phyloP scores from a whole-genome alignment of 2,113 vertebrate species.

The Tachysurus fulvidraco region DNA sequence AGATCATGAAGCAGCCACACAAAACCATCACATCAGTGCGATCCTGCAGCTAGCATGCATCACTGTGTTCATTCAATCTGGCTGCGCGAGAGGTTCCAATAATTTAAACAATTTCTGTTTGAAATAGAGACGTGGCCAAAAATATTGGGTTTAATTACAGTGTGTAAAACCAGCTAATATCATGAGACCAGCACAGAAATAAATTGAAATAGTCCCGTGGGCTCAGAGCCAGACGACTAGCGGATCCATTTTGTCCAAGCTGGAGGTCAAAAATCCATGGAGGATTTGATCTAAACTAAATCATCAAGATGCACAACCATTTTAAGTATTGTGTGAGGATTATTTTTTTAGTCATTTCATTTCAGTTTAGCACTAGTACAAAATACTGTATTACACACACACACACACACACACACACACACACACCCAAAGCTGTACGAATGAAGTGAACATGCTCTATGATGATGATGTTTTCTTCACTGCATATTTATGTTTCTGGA shows the following conservation, averaged over 20 bases:
- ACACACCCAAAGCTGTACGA: conserved; percentile 1
- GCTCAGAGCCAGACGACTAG: background rate
- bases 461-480: background rate
- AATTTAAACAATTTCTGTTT: background rate
- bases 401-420: background rate
- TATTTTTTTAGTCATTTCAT: too few relatives aligned
- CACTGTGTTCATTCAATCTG: too few relatives aligned
- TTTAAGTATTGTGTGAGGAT: background rate
- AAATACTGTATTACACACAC: background rate
- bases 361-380: background rate
- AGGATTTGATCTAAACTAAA: background rate
- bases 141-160: too few relatives aligned
- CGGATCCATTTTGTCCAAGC: background rate
- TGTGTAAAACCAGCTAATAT: too few relatives aligned
- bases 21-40: too few relatives aligned
- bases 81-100: background rate
- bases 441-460: conserved; percentile 68
- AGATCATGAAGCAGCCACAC: too few relatives aligned
- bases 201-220: background rate
- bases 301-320: background rate
- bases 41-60: too few relatives aligned
- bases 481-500: background rate
- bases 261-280: background rate
- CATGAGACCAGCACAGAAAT: background rate
- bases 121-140: too few relatives aligned